A percentile compares a stretch with the other conserved stretches of the same genome.
Conservation (phyloP, 1,140 invertebrate species). For the Temnothorax nylanderi region DNA sequence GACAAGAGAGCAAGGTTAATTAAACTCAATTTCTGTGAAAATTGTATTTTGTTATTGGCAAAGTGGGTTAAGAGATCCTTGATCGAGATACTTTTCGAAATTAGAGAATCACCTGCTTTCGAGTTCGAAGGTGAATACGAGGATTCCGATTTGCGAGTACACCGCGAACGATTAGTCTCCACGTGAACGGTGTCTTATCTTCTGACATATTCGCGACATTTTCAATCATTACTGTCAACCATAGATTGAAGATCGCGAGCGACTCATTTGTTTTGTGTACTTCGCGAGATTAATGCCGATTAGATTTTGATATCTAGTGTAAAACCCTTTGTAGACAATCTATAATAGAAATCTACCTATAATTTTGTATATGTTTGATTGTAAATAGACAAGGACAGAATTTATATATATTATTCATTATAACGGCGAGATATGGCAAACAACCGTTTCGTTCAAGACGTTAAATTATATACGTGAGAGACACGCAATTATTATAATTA, state of each 20-base stretch:
- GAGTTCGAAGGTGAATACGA: background rate
- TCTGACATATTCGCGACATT: slow-evolving; percentile 54
- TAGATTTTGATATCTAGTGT: background rate
- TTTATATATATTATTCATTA: background rate
- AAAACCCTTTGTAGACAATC: background rate
- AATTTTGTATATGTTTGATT: background rate
- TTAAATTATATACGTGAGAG: background rate
- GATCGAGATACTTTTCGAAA: background rate
- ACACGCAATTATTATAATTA: background rate
- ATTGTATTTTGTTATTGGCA: background rate
- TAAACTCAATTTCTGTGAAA: background rate
- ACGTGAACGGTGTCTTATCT: slow-evolving; percentile 46
- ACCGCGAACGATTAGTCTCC: slow-evolving; percentile 19
- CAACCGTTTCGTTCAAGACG: background rate
- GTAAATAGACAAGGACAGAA: background rate
- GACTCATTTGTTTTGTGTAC: slow-evolving; percentile 1
- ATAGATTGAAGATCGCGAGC: slow-evolving; percentile 2
- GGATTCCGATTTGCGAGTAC: slow-evolving; percentile 12
- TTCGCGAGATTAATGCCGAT: background rate
- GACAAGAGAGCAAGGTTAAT: background rate
- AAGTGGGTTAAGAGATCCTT: background rate
- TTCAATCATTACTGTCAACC: background rate
- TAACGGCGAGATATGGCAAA: background rate
- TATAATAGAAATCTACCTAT: background rate
- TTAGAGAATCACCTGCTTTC: slow-evolving; percentile 14